These are phyloP conservation scores for Coryphaenoides rupestris DNA, from an alignment of 2,113 vertebrate species.

Conservation along the genomic window DNA sequence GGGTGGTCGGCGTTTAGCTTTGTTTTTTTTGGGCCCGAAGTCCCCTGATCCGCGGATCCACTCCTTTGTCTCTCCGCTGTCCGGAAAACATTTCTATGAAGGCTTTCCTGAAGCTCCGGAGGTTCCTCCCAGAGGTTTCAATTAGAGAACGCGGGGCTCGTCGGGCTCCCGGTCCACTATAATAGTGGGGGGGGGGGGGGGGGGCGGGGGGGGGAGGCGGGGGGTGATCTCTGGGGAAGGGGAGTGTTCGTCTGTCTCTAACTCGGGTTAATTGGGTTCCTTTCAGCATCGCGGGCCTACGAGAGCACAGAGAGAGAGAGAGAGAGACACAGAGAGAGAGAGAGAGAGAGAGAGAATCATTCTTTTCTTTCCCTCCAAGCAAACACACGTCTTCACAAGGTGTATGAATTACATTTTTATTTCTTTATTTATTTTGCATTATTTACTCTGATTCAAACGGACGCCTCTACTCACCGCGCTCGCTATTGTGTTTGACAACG, in stretches of 20 bases:
- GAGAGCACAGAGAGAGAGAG: slow-evolving; percentile 32
- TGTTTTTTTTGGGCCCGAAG: slow-evolving; percentile 37
- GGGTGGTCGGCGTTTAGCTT: no score
- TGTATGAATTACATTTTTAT: slow-evolving; percentile 30
- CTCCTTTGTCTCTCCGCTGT: slow-evolving; percentile 55
- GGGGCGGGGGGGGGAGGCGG: slow-evolving; percentile 54
- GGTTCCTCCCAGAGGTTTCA: slow-evolving; percentile 74
- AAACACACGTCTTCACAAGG: slow-evolving; percentile 51
- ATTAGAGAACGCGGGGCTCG: slow-evolving; percentile 70
- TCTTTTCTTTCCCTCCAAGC: slow-evolving; percentile 36
- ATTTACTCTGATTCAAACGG: no score
- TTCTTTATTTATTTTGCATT: no score
- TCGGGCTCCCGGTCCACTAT: slow-evolving; percentile 66
- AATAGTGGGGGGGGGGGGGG: slow-evolving; percentile 53
- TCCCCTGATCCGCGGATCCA: slow-evolving; percentile 57
- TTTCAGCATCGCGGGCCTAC: slow-evolving; percentile 62
- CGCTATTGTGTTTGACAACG: no score
- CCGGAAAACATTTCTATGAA: slow-evolving; percentile 62
- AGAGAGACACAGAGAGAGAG: slow-evolving; percentile 27
- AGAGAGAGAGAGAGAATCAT: slow-evolving; percentile 21
- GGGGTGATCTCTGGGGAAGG: slow-evolving; percentile 64
- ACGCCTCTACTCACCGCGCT: no score
- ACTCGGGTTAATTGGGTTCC: slow-evolving; percentile 74
- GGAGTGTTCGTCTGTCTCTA: slow-evolving; percentile 63
- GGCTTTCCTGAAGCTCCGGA: slow-evolving; percentile 57